phyloP scores from a whole-genome alignment of 92 coral and sea anemone species.

The Hydrozoanthus gracilis region DNA sequence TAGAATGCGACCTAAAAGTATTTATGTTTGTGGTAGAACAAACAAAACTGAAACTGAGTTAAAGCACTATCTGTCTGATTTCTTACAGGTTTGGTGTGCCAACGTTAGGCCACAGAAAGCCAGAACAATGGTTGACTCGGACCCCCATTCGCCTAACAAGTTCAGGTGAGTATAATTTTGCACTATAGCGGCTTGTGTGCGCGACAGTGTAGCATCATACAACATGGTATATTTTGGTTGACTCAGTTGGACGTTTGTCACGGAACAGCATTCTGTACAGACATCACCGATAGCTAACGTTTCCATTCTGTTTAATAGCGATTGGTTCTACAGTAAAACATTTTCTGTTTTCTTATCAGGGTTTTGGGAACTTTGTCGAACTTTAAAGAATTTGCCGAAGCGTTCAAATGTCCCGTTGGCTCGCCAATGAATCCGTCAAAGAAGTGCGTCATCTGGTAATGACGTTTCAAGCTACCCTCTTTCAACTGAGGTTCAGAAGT shows the following conservation, averaged over 20 bases:
- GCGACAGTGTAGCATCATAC: too few species aligned
- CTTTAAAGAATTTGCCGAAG: slow-evolving; percentile 66
- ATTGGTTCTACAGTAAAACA: not conserved
- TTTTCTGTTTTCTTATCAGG: slow-evolving; percentile 42
- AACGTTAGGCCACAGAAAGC: slow-evolving; percentile 70
- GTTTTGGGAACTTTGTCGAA: slow-evolving; percentile 76
- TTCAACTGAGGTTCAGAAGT: not conserved
- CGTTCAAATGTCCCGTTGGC: slow-evolving; percentile 65
- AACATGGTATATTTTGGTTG: too few species aligned
- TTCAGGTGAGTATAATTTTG: slow-evolving; percentile 66
- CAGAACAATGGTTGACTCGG: slow-evolving; percentile 59
- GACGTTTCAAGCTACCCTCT: not conserved
- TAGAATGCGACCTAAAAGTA: too few species aligned
- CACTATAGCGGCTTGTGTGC: too few species aligned
- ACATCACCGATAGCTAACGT: not conserved
- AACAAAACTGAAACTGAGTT: not conserved
- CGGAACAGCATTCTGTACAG: not conserved
- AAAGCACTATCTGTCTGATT: not conserved
- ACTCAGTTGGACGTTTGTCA: not conserved
- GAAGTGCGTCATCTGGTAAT: slow-evolving; percentile 81
- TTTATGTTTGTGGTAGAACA: too few species aligned
- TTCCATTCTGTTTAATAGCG: not conserved
- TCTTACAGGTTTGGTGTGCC: slow-evolving; percentile 83
- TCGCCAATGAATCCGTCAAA: slow-evolving; percentile 74
- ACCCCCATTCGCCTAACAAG: slow-evolving; percentile 85